Evolutionary conservation across 1,140 invertebrate species (phyloP).

Genomic region (Tribolium castaneum): DNA sequence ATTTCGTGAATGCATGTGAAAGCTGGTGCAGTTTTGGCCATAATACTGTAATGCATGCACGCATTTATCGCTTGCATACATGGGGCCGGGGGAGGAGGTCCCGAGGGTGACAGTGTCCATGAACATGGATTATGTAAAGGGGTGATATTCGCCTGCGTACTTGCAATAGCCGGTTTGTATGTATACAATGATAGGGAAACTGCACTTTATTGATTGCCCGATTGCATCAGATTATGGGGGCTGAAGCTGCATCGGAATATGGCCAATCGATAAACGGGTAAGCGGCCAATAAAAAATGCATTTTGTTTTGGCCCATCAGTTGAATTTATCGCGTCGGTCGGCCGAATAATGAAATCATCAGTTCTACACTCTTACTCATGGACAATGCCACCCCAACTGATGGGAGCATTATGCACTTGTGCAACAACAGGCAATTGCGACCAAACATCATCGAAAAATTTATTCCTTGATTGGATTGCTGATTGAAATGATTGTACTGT

Average conservation of each 20-base stretch:
- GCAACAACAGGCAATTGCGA: background rate
- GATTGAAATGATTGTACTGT: background rate
- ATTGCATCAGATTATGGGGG: constrained; percentile 25
- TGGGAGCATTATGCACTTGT: background rate
- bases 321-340: constrained; percentile 21
- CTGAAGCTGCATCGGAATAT: constrained; percentile 2
- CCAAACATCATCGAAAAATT: background rate
- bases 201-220: constrained; percentile 20
- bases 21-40: background rate
- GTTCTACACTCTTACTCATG: background rate
- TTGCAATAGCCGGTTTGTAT: constrained; percentile 1
- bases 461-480: background rate
- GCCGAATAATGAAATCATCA: constrained; percentile 18
- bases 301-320: constrained; percentile 1
- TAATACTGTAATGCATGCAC: constrained; percentile 13
- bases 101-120: constrained; percentile 5
- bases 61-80: constrained; percentile 17
- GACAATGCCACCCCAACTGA: background rate
- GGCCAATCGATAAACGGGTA: constrained; percentile 13
- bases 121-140: constrained; percentile 24
- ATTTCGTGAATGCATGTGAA: constrained; percentile 16
- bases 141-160: constrained; percentile 8
- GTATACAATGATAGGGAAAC: constrained; percentile 19
- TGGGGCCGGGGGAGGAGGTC: background rate
- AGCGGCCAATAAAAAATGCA: constrained; percentile 24